A percentile compares a stretch with the other conserved stretches of the same genome.
phyloP scores from a whole-genome alignment of 2,797 vertebrate genomes.

The Coccyzus lansbergi region DNA sequence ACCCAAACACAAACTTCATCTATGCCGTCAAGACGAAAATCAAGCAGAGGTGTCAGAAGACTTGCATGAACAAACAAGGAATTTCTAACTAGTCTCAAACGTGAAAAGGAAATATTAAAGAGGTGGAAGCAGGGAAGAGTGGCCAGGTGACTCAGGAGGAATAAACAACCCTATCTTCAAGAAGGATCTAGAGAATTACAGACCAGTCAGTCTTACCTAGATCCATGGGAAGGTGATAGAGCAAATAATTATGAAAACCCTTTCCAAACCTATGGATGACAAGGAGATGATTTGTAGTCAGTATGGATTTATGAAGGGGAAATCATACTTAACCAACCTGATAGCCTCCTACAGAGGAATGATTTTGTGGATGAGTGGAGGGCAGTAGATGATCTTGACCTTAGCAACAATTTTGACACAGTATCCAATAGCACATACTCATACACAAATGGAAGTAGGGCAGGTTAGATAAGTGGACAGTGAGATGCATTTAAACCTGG shows the following conservation, averaged over 20 bases:
- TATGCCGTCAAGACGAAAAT: neutral
- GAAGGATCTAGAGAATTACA: neutral
- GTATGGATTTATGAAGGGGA: neutral
- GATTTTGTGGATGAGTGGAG: neutral
- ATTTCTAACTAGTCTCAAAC: neutral
- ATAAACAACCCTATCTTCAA: neutral
- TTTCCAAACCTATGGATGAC: neutral
- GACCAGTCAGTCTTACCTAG: neutral
- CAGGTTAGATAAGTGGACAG: neutral
- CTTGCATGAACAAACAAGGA: neutral
- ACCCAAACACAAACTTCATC: neutral
- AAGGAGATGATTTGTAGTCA: neutral
- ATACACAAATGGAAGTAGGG: neutral
- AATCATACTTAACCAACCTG: neutral
- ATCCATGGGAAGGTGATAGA: neutral
- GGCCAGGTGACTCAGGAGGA: neutral
- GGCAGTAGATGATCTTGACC: neutral
- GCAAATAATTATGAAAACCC: neutral
- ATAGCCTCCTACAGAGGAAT: neutral
- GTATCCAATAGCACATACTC: neutral
- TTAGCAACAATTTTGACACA: neutral
- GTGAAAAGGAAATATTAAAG: neutral
- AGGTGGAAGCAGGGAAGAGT: neutral
- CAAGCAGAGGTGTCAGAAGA: neutral
- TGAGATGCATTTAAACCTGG: neutral